Evolutionary conservation across 1,140 invertebrate species (phyloP).

Genomic region (Drosophila santomea): DNA sequence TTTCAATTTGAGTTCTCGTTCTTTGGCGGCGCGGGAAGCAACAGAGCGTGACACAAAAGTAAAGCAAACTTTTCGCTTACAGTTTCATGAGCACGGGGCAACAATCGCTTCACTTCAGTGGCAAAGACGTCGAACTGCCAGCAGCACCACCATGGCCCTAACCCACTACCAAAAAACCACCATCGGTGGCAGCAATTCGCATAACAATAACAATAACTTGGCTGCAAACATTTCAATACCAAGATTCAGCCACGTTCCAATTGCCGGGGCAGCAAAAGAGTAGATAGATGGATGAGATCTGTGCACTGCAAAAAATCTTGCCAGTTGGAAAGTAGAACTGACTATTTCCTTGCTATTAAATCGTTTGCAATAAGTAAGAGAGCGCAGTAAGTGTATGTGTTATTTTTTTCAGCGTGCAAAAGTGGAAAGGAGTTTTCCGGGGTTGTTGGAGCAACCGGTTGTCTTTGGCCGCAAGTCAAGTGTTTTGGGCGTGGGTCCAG

Average conservation of each 20-base stretch:
- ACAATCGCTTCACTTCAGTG: conserved; percentile 51
- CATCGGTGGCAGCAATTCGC: conserved; percentile 50
- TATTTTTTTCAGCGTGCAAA: neutral
- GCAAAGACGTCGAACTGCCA: conserved; percentile 72
- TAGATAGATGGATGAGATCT: conserved; percentile 54
- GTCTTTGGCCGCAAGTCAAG: conserved; percentile 70
- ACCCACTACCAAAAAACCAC: conserved; percentile 11
- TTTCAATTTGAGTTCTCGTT: conserved; percentile 69
- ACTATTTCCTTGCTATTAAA: neutral
- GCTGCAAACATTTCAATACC: conserved; percentile 79
- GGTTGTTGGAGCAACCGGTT: conserved; percentile 53
- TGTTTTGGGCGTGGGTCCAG: conserved; percentile 37
- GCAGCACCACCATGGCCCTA: conserved; percentile 23
- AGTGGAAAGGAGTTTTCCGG: neutral
- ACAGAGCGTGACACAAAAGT: conserved; percentile 80
- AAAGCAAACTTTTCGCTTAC: conserved; percentile 81
- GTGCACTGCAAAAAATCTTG: neutral
- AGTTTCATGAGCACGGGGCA: conserved; percentile 71
- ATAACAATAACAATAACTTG: conserved; percentile 83
- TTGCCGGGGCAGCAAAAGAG: conserved; percentile 51
- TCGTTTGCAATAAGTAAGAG: too few species aligned
- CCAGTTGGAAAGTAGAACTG: too few species aligned
- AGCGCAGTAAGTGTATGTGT: too few species aligned
- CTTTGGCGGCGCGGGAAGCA: conserved; percentile 39
- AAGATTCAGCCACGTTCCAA: conserved; percentile 74